These are phyloP conservation scores for Xenus cinereus DNA, from an alignment of 2,113 vertebrate genomes.

Conservation along the genomic window DNA sequence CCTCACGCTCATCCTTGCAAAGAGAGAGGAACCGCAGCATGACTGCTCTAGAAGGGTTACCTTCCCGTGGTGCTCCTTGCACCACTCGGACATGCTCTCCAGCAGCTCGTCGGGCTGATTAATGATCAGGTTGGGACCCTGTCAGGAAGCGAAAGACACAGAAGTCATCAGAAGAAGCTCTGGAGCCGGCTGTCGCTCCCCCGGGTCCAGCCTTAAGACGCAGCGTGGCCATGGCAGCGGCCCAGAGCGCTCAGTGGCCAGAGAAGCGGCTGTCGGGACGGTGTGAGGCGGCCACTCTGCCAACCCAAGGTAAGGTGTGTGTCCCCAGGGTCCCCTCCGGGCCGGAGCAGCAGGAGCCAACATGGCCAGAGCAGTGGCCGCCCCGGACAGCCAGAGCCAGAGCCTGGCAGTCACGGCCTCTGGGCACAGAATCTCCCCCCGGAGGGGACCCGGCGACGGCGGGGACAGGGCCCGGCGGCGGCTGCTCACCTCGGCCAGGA, in stretches of 20 bases:
- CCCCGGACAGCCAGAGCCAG: too few species aligned
- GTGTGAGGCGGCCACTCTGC: background rate
- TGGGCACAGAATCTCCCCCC: background rate
- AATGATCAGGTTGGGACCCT: constrained; percentile 97
- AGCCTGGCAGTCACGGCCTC: background rate
- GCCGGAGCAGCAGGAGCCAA: background rate
- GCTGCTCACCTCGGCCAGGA: constrained; percentile 86
- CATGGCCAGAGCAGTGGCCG: background rate
- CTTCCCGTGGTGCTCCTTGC: constrained; percentile 93
- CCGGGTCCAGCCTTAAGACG: background rate
- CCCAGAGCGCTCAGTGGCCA: background rate
- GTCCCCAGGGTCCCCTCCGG: too few species aligned
- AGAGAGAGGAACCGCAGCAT: background rate
- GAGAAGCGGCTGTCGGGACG: background rate
- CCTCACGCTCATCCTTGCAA: background rate
- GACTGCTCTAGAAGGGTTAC: constrained; percentile 55
- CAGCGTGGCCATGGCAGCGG: fast-evolving
- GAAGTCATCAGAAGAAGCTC: fast-evolving
- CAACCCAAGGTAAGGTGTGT: too few species aligned
- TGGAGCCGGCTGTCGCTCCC: fast-evolving
- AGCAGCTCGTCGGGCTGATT: constrained; percentile 89
- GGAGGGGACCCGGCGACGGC: background rate
- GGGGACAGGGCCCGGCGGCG: background rate
- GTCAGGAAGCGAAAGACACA: background rate
- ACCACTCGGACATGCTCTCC: constrained; percentile 97